Evolutionary conservation across 2,888 invertebrate species (phyloP).

Genomic region (Allacma fusca): DNA sequence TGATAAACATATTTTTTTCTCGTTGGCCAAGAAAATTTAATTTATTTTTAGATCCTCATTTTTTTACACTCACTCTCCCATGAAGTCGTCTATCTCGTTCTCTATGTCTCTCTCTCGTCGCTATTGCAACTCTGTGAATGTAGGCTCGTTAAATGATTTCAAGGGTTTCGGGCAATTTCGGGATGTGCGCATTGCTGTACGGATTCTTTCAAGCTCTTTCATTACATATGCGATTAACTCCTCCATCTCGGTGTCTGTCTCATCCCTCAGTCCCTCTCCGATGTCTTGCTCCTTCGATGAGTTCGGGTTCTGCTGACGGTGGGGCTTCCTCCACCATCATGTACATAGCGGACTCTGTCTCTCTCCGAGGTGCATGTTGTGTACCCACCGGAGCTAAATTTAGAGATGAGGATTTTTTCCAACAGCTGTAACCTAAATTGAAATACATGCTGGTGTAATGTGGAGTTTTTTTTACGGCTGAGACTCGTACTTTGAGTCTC

Average conservation of each 20-base stretch:
- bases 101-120: not conserved
- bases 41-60: constrained; percentile 28
- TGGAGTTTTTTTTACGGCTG: constrained; percentile 17
- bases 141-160: not conserved
- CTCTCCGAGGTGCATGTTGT: constrained; percentile 19
- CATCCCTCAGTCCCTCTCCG: not conserved
- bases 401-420: constrained; percentile 44
- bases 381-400: constrained; percentile 33
- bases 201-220: constrained; percentile 4
- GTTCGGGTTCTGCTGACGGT: not conserved
- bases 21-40: constrained; percentile 31
- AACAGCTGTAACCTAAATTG: constrained; percentile 47
- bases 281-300: constrained; percentile 7
- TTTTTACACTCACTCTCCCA: constrained; percentile 12
- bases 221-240: constrained; percentile 12
- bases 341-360: constrained; percentile 1
- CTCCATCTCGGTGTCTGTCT: constrained; percentile 7
- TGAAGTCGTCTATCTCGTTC: constrained; percentile 3
- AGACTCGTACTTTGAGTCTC: constrained; percentile 46
- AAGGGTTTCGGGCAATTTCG: constrained; percentile 1
- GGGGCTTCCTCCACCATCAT: not conserved
- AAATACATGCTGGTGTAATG: constrained; percentile 34
- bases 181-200: not conserved
- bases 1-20: constrained; percentile 34
- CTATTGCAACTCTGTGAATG: not conserved